Evolutionary conservation across 1,140 invertebrate species (phyloP).

Genomic region (Muscidifurax raptorellus): DNA sequence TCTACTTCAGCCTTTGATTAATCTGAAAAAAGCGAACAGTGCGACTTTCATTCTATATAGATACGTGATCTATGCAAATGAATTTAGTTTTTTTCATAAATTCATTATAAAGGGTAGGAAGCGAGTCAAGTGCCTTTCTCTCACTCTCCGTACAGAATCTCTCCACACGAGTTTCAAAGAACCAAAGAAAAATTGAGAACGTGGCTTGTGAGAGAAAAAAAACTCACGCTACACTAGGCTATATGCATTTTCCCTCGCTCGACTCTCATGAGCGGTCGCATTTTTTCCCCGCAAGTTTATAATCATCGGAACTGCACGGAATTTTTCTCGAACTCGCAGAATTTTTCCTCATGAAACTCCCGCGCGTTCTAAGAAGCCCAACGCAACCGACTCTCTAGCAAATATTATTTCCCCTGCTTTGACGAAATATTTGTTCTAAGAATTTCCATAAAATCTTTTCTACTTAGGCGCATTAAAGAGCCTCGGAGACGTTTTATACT

Average conservation of each 20-base stretch:
- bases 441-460: slow-evolving; percentile 9
- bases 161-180: not conserved
- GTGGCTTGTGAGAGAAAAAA: not conserved
- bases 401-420: not conserved
- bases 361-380: not conserved
- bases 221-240: not conserved
- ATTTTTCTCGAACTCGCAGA: not conserved
- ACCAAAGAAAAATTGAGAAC: not conserved
- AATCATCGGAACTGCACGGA: not conserved
- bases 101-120: not conserved
- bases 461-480: not conserved
- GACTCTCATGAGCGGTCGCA: not conserved
- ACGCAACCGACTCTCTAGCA: not conserved
- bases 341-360: not conserved
- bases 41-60: not conserved
- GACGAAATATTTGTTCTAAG: slow-evolving; percentile 6
- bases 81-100: not conserved
- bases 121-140: not conserved
- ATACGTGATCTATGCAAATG: not conserved
- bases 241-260: not conserved
- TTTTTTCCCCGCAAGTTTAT: not conserved
- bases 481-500: not conserved
- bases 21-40: not conserved
- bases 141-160: not conserved
- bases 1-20: not conserved